phyloP scores from a whole-genome alignment of 2,797 vertebrate genomes.

The Gallinago solitaria region DNA sequence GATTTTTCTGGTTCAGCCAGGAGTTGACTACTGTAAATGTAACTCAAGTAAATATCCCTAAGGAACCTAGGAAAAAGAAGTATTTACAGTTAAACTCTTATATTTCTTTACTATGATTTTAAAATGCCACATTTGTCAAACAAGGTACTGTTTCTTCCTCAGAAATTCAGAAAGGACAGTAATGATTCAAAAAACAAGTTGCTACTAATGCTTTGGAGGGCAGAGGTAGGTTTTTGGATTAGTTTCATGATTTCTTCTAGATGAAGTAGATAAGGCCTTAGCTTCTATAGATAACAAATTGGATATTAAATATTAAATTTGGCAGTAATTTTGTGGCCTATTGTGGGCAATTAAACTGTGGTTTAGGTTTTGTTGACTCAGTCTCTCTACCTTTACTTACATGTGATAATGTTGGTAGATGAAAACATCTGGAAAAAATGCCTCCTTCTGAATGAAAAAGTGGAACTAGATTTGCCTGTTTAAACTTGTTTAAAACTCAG shows the following conservation, averaged over 20 bases:
- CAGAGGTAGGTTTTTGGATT: neutral
- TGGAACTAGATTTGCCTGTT: neutral
- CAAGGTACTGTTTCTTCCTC: neutral
- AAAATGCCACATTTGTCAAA: neutral
- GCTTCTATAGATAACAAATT: neutral
- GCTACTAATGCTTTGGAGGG: neutral
- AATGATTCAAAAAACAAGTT: conserved; percentile 44
- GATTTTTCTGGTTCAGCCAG: neutral
- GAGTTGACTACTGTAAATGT: neutral
- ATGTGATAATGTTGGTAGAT: neutral
- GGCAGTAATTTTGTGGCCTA: neutral
- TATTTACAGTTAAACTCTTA: neutral
- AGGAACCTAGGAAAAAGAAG: neutral
- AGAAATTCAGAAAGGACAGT: neutral
- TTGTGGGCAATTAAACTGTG: neutral
- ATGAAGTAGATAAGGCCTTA: neutral
- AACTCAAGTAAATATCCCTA: neutral
- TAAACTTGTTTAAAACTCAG: neutral
- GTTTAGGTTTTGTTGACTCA: neutral
- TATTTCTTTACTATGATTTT: neutral
- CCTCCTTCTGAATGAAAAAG: neutral
- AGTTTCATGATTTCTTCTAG: neutral
- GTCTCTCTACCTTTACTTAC: neutral
- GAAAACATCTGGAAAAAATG: neutral
- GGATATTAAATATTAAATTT: conserved; percentile 19